Base-by-base conservation (phyloP, 2,797 vertebrate genomes). In the Thamnophis elegans region DNA sequence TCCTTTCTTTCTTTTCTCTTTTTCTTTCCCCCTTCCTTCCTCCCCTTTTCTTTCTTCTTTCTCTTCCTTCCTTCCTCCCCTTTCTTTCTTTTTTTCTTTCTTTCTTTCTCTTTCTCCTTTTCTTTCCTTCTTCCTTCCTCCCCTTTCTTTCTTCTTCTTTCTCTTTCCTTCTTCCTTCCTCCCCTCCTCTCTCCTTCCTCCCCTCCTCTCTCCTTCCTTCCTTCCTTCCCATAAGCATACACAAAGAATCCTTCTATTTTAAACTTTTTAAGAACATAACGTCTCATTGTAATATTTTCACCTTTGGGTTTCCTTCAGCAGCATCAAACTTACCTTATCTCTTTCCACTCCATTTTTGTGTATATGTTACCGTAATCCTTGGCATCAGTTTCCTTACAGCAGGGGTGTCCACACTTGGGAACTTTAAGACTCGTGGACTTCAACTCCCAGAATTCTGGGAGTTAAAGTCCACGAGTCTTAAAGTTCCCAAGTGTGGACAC, bases 291-390 rank as follows among this genome's bases (percentile, higher is more conserved):
- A 89, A 90, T 62, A 55, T 91, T 93, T 94, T 47, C 22, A 53
- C 60, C 16, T 62, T 54, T 28, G 26, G 18, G 47, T 68, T 65
- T 42, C 3, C 47, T 73, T 82, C 53, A 87, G n/a, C 22, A 13
- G 1, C 26, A 93, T 16, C 78, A 90, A 95, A 90, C 36, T 36
- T 25, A 6, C 1, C 87, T 92, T 87, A 47, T 93, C 92, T 91
- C 87, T 82, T 82, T 1, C 1, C 0, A 16, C 14, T 26, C 5
- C 47, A 0, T 6, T 42, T 36, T 22, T 20, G 85, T 55, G 51
- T 28, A 86, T 87, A 53, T 16, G 42, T 54, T 85, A 68, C 55
- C 9, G 36, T 16, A 13, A 82, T 32, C 36, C 89, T 78, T 62
- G 26, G 53, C 2, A 73, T 54, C 32, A 73, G 20, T 56, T 58